Evolutionary conservation across 2,797 vertebrate species (phyloP), one percentile per base, ranked within the genome.

Genomic region (Cetoscarus ocellatus): DNA sequence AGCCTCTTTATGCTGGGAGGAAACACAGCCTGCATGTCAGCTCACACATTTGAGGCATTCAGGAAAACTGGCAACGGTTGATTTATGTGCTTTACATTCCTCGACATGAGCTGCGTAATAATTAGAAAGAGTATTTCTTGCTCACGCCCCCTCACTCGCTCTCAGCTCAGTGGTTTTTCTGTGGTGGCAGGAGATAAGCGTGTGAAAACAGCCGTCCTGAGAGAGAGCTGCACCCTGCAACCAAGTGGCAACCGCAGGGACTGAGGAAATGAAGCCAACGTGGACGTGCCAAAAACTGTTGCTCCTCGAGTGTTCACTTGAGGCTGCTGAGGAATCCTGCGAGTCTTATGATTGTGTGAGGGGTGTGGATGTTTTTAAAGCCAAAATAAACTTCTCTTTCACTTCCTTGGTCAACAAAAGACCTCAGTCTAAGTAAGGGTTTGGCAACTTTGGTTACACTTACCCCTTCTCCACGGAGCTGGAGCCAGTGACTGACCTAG

Each of bases 41-140:
- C 55, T 45, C 63, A 60, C 69, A 70, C 63, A 63, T 58, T 51
- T 48, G 67, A 65, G 74, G 56, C 62, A 43, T 65, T 83, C 70
- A 77, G 67, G 27, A 27, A 62, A 76, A 72, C 55, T 56, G 44
- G 45, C 47, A 62, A 73, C 68, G 56, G 43, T 70, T 76, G 75
- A 87, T 73, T 69, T 63, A 69, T 79, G 71, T 70, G 42, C 60
- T 65, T 34, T 59, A 19, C 1, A 8, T 68, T 71, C 51, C 47
- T 59, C 14, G 0, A 70, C 49, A 62, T 35, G 15, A 67, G 52
- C 50, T 34, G 18, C 51, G 63, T 70, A 66, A 82, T 76, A 83
- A 84, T 89, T 84, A 75, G 61, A 82, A 52, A 17, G 66, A 77
- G 67, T 73, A 65, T 69, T 83, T 85, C 67, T 66, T 45, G 58